Percentiles rank a stretch among this genome's conserved stretches.
Evolutionary conservation across 2,888 invertebrate species (phyloP).

Genomic region (Pherbina coryleti): DNA sequence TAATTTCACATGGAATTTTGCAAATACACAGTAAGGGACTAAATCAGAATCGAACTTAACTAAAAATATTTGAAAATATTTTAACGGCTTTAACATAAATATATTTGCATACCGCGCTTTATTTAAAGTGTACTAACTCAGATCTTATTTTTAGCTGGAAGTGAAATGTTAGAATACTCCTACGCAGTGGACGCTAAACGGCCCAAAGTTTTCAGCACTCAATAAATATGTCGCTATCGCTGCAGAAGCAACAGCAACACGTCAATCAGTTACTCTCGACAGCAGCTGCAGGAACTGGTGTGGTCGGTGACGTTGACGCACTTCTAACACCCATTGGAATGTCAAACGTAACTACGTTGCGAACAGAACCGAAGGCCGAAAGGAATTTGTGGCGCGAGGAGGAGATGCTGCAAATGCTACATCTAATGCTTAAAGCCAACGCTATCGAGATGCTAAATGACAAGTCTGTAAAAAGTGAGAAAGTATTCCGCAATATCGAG

Average conservation of each 20-base stretch:
- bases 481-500: conserved; percentile 65
- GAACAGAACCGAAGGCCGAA: conserved; percentile 52
- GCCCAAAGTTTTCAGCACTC: no score
- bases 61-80: no score
- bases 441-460: conserved; percentile 63
- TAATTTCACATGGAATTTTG: no score
- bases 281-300: conserved; percentile 54
- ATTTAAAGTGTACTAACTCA: background rate
- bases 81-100: no score
- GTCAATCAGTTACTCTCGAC: conserved; percentile 56
- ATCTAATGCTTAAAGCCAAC: conserved; percentile 63
- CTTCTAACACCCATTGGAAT: conserved; percentile 58
- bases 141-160: background rate
- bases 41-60: background rate
- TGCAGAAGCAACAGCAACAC: conserved; percentile 42
- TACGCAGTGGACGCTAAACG: no score
- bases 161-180: no score
- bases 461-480: conserved; percentile 66
- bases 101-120: no score
- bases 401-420: conserved; percentile 65
- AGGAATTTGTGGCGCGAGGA: conserved; percentile 67
- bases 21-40: background rate
- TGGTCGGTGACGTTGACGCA: conserved; percentile 59
- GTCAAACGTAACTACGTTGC: conserved; percentile 1
- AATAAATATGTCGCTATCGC: conserved; percentile 32